Base-by-base conservation (phyloP, 2,888 invertebrate species). In the Stenodema calcarata region DNA sequence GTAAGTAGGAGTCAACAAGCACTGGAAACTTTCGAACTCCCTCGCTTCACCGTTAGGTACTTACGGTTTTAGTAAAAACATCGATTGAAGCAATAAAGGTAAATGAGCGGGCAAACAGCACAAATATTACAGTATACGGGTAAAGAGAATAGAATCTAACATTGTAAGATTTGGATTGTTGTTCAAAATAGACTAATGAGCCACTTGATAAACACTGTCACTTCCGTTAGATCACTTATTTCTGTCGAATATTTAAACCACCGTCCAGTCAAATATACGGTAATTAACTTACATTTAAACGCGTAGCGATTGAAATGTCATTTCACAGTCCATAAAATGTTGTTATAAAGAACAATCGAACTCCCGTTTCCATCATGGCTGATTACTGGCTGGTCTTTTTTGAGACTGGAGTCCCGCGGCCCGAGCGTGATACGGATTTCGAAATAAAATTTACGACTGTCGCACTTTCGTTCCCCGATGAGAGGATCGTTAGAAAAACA, bases 361-460 rank as follows among this genome's bases (percentile, higher is more conserved):
- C 54, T 28, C 30, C 80, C 50, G 80, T 80, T 80, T 80, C 54
- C 80, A 80, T 80, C 80, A 80, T 80, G 80, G 80, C 80, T 80
- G 80, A 50, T 73, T 73, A 73, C 73, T 73, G 73, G 35, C 28
- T 11, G 27, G 42, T 76, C 23, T 42, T 16, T 47, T 44, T 14
- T 1, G 6, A 9, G 1, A 23, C 27, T 76, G 0, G 44, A 78
- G 14, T 42, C 9, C 23, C 62, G 62, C 62, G 62, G 11, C 27
- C 27, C 62, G 62, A 11, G 18, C 11, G 23, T 62, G 11, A 62
- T 23, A 23, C 23, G 18, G 23, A 62, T 23, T 62, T 23, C 62
- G 11, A 62, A 62, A 50, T 50, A 16, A 54, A 54, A 62, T 2
- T 11, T 35, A 35, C 27, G 23, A 62, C 0, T 23, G 0, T n/a